phyloP scores from a whole-genome alignment of 1,140 invertebrate species.

The Bilobella aurantiaca region DNA sequence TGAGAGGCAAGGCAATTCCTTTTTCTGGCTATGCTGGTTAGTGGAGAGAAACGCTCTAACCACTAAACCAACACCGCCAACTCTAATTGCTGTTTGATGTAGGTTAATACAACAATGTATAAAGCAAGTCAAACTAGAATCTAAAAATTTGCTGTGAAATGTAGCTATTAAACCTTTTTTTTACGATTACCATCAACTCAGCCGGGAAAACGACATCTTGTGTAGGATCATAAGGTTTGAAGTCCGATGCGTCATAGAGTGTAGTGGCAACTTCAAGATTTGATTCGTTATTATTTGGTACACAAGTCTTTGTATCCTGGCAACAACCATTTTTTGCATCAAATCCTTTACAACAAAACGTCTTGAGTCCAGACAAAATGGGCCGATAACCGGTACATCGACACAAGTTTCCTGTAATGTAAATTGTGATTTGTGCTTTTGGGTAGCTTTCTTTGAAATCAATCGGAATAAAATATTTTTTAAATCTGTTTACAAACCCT shows the following conservation, averaged over 20 bases:
- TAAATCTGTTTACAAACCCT: constrained; percentile 40
- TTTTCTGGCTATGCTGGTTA: too few relatives aligned
- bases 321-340: background rate
- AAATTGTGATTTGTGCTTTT: background rate
- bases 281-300: background rate
- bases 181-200: constrained; percentile 42
- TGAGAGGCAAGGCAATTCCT: too few relatives aligned
- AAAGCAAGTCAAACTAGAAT: too few relatives aligned
- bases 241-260: constrained; percentile 33
- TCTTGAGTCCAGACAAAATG: constrained; percentile 42
- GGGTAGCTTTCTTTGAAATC: too few relatives aligned
- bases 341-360: constrained; percentile 19
- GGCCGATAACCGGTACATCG: constrained; percentile 44
- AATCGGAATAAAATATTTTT: background rate
- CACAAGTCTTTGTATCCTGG: too few relatives aligned
- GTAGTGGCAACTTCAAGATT: background rate
- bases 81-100: too few relatives aligned
- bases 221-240: constrained; percentile 41
- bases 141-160: too few relatives aligned
- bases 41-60: too few relatives aligned
- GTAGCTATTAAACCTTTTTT: too few relatives aligned
- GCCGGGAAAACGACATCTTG: constrained; percentile 51
- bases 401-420: constrained; percentile 40
- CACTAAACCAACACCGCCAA: too few relatives aligned
- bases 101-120: too few relatives aligned